phyloP scores from a whole-genome alignment of 1,140 invertebrate species.

The Wasmannia auropunctata region DNA sequence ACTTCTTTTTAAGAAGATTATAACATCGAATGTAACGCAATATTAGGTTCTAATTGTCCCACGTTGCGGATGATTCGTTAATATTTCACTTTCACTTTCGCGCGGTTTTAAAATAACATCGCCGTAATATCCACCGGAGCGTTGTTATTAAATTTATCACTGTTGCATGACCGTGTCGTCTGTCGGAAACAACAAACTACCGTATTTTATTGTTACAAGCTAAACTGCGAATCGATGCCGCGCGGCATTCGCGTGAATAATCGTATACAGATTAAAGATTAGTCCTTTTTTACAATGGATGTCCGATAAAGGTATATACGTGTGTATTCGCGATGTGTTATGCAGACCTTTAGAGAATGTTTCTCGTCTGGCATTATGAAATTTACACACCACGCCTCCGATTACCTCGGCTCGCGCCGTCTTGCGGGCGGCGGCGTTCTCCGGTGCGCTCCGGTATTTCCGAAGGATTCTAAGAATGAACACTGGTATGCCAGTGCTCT shows the following conservation, averaged over 20 bases:
- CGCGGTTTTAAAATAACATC: not conserved
- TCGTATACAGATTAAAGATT: not conserved
- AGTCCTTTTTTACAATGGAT: not conserved
- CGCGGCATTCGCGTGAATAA: constrained; percentile 3
- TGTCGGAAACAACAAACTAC: constrained; percentile 7
- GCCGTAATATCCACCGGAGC: constrained; percentile 5
- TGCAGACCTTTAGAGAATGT: constrained; percentile 37
- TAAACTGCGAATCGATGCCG: not conserved
- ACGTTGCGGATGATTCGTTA: constrained; percentile 29
- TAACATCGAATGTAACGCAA: constrained; percentile 23
- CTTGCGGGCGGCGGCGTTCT: constrained; percentile 15
- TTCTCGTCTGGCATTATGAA: constrained; percentile 46
- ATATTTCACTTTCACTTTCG: constrained; percentile 47
- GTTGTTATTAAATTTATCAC: constrained; percentile 30
- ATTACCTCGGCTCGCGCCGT: constrained; percentile 57
- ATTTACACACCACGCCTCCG: constrained; percentile 58
- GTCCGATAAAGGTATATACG: not conserved
- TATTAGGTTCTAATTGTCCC: constrained; percentile 10
- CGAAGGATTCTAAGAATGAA: constrained; percentile 70
- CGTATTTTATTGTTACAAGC: not conserved
- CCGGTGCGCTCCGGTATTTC: constrained; percentile 65
- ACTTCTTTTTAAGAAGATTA: constrained; percentile 9
- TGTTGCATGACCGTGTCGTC: constrained; percentile 7
- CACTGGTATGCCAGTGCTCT: constrained; percentile 43
- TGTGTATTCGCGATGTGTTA: not conserved